Evolutionary conservation across 35 echinoderm and acorn worm species (phyloP), one percentile per base, ranked within the genome.

Genomic region (Hemicentrotus pulcherrimus): DNA sequence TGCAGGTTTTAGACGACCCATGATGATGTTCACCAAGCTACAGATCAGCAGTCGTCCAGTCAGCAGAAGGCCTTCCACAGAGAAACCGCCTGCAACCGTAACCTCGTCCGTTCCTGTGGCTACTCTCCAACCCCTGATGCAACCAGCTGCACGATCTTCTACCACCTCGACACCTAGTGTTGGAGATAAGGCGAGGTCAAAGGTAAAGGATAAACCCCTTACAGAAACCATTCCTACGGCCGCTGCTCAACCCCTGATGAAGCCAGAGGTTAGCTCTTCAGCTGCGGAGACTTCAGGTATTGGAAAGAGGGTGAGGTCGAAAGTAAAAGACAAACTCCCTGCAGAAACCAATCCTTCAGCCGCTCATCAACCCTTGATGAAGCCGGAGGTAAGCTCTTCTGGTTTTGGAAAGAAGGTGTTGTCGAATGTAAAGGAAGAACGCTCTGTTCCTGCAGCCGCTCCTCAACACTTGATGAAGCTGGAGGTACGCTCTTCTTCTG

Each of bases 11-110:
- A 86, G 97, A 85, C 95, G 97, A 35, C 97, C 96, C n/a, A 95
- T 98, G 30, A 32, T 98, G 70, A 92, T 98, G 96, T 98, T 98
- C 47, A 98, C 94, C 32, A 98, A 98, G 71, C 61, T 98, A 35
- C 95, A 32, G 31, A 31, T 47, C 4, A 94, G 87, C 58, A 65
- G 31, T 92, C 48, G 95, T 28, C 28, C 52, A 95, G 58, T 61
- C 94, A 94, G 87, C 48, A 47, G 48, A 47, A 32, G 45, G 28
- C 91, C 91, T 15, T 93, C 91, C 11, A 47, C 91, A 50, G 91
- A 93, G 91, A 93, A 14, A n/a, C 46, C 48, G 19, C 22, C 65
- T 0, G 22, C 18, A 28, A 78, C 65, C 7, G 65, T 78, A 22
- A 78, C 65, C 65, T 78, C 65, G 19, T 78, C 65, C 65, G n/a